Conservation (phyloP, 1,140 invertebrate genomes). For the Macrosteles quadrilineatus region DNA sequence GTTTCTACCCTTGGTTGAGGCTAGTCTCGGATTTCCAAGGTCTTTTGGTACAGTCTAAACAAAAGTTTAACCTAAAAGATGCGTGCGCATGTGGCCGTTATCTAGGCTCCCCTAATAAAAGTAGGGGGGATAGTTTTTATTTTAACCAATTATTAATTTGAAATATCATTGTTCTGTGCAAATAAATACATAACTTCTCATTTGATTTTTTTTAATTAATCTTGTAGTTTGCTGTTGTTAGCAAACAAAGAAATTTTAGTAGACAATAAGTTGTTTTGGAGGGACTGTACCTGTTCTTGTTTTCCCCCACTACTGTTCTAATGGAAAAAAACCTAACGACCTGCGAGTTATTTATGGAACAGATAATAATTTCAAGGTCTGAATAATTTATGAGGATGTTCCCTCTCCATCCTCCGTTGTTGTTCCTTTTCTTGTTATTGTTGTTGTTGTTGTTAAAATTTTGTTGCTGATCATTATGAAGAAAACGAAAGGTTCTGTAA, state of each 20-base stretch:
- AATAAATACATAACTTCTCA: too few relatives aligned
- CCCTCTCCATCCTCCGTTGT: too few relatives aligned
- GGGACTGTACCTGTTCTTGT: background rate
- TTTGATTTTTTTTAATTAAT: too few relatives aligned
- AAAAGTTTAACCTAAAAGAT: conserved; percentile 17
- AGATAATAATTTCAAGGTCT: background rate
- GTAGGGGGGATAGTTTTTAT: background rate
- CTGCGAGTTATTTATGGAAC: conserved; percentile 3
- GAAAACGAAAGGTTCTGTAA: too few relatives aligned
- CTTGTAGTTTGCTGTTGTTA: too few relatives aligned
- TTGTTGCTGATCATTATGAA: too few relatives aligned
- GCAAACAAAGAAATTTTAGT: too few relatives aligned
- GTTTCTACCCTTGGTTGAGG: conserved; percentile 27
- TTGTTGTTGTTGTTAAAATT: too few relatives aligned
- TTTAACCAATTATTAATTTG: background rate
- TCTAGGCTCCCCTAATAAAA: background rate
- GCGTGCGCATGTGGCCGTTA: conserved; percentile 23
- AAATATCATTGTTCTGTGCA: too few relatives aligned
- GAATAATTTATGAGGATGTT: too few relatives aligned
- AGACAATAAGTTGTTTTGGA: background rate
- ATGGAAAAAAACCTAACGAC: background rate
- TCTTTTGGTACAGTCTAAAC: conserved; percentile 27
- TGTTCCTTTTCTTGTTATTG: too few relatives aligned
- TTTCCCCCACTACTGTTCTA: background rate
- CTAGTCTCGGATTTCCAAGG: conserved; percentile 33